Base-by-base conservation (phyloP, 2,797 vertebrate species). In the Luscinia megarhynchos region DNA sequence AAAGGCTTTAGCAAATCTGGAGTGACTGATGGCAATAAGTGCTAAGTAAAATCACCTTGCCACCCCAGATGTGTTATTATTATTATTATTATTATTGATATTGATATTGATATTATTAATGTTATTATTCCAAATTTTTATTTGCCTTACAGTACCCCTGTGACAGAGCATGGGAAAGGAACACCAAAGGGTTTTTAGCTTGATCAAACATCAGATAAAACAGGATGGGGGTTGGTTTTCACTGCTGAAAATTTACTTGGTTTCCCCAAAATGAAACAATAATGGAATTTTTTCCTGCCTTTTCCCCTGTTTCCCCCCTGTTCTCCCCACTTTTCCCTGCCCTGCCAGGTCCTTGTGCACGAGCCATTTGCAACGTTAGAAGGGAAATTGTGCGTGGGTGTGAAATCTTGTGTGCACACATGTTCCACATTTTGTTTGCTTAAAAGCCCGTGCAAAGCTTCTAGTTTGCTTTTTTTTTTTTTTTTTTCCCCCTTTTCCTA, bases 371-470 rank as follows among this genome's bases (percentile, higher is more conserved):
- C 76, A 22, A 45, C 5, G 5, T 90, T 83, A 53, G 75, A 83
- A 90, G 84, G 93, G 95, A 94, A 97, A 95, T 95, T 26, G 92
- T 75, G 93, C 76, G 73, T 94, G 92, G 92, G 93, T 93, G 95
- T 87, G 93, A 95, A 95, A 93, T 85, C 87, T 91, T 95, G 93
- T 92, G 94, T 78, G 92, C 93, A 92, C 94, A 95, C 90, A 95
- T 93, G 95, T 68, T 78, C 94, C 87, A 75, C 87, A 95, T 95
- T 96, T 95, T 94, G 92, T 96, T 96, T 96, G 96, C 89, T 95
- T 95, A 96, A 93, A 96, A 95, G 90, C 94, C 96, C 66, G 8
- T 93, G 93, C 73, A 94, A 87, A 91, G 79, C 62, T 69, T 24
- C 45, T 23, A 34, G 30, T 6, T 17, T 34, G n/a, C 22, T 34